Evolutionary conservation across 2,888 invertebrate genomes (phyloP), one percentile per base, ranked within the genome.

Genomic region (Polyommatus icarus): DNA sequence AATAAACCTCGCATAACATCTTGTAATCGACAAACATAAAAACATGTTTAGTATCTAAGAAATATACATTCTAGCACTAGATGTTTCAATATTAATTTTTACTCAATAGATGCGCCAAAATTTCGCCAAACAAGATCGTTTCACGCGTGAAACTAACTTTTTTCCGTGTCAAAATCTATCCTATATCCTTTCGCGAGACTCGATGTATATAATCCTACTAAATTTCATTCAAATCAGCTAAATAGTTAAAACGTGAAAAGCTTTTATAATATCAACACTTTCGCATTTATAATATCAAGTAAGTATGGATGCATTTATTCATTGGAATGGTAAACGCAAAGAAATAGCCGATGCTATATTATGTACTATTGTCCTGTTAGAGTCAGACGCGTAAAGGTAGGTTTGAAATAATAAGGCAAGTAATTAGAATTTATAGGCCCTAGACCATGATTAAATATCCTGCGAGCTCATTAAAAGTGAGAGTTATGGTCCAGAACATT

Each of bases 381-480:
- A 83, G 84, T 86, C 87, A 88, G 88, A 85, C 86, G 84, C 85
- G 83, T 83, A 29, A 67, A 84, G 84, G 85, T 85, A 83, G 87
- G 87, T 87, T 90, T 85, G 88, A 91, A 91, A 91, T 92, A 91
- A 92, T 91, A 92, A 91, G 91, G 88, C 86, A 82, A 89, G 88
- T 91, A 91, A 92, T 91, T 90, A 90, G 89, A 87, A 92, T 92
- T 92, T 91, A 92, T 90, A 86, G 86, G 83, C 85, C 88, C 87
- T 89, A 91, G 88, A 88, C 87, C 87, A 91, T 90, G 90, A 91
- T 90, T 90, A 90, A 91, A 90, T 87, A 85, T 84, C 84, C 59
- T 24, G 80, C 82, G 81, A 80, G 83, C 86, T 89, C 89, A 89
- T 90, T 90, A 88, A 86, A 87, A 82, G 80, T 82, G 81, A 82